phyloP scores from a whole-genome alignment of 2,888 invertebrate species.

The Acanthopleura granulata region DNA sequence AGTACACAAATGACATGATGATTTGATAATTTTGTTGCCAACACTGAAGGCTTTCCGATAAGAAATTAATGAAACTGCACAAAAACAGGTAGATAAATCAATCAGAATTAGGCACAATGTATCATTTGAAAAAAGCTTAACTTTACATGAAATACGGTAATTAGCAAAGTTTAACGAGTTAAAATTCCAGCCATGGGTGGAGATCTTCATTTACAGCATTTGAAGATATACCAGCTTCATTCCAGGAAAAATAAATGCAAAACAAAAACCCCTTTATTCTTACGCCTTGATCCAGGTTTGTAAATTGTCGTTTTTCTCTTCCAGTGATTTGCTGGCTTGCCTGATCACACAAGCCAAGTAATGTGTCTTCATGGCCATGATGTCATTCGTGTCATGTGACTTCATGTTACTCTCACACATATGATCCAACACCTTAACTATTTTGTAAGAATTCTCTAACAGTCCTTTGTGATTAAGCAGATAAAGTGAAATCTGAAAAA shows the following conservation, averaged over 20 bases:
- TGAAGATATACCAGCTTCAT: neutral
- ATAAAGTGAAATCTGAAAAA: constrained; percentile 66
- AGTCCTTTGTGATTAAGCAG: constrained; percentile 82
- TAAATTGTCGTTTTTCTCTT: constrained; percentile 42
- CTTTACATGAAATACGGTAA: too few species aligned
- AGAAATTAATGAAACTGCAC: too few species aligned
- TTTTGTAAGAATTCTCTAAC: constrained; percentile 81
- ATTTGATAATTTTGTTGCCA: too few species aligned
- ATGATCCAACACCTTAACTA: constrained; percentile 82
- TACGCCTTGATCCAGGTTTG: constrained; percentile 57
- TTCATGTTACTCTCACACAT: constrained; percentile 90
- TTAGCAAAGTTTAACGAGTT: too few species aligned
- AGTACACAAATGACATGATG: too few species aligned
- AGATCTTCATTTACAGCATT: too few species aligned
- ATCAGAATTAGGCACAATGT: too few species aligned
- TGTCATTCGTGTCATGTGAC: constrained; percentile 80
- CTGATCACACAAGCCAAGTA: constrained; percentile 56
- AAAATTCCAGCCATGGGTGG: too few species aligned
- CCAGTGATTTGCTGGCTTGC: constrained; percentile 23
- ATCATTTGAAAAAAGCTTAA: too few species aligned
- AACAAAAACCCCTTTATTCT: too few species aligned
- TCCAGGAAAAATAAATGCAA: neutral
- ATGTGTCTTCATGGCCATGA: constrained; percentile 65
- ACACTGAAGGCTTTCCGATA: too few species aligned
- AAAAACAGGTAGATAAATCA: too few species aligned